Percentiles rank a stretch among this genome's conserved stretches.
These are phyloP conservation scores for Cantharis rufa DNA, from an alignment of 2,888 invertebrate genomes.

Conservation along the genomic window DNA sequence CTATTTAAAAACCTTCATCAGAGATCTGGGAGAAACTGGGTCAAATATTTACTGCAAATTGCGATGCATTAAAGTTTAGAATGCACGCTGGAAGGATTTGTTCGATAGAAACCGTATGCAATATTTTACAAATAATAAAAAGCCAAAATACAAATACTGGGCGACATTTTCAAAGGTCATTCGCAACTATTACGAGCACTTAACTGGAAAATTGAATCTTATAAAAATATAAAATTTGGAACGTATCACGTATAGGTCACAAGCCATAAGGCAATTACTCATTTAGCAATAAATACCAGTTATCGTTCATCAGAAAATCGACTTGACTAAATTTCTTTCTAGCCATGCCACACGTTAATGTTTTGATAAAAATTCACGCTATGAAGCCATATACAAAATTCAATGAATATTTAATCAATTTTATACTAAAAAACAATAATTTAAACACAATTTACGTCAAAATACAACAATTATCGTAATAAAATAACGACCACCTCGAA, in stretches of 20 bases:
- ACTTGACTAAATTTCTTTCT: constrained; percentile 3
- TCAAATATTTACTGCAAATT: neutral
- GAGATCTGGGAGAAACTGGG: neutral
- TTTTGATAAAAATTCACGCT: neutral
- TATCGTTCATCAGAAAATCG: constrained; percentile 19
- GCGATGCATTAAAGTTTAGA: neutral
- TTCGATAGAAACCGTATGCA: neutral
- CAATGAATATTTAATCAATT: constrained; percentile 11
- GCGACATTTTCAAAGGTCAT: constrained; percentile 17
- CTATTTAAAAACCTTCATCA: neutral
- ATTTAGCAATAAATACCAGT: constrained; percentile 19
- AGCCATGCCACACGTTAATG: neutral
- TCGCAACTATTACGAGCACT: constrained; percentile 13
- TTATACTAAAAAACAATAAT: neutral
- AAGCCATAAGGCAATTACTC: constrained; percentile 14
- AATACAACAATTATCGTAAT: neutral
- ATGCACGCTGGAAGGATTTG: neutral
- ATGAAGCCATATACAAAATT: constrained; percentile 5
- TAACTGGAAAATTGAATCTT: constrained; percentile 20
- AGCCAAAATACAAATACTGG: neutral
- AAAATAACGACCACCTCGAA: neutral
- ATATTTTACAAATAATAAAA: neutral
- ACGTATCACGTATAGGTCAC: constrained; percentile 19
- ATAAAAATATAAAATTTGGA: constrained; percentile 15
- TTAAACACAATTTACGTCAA: neutral